phyloP scores from a whole-genome alignment of 2,888 invertebrate species.

The Dromius quadrimaculatus region DNA sequence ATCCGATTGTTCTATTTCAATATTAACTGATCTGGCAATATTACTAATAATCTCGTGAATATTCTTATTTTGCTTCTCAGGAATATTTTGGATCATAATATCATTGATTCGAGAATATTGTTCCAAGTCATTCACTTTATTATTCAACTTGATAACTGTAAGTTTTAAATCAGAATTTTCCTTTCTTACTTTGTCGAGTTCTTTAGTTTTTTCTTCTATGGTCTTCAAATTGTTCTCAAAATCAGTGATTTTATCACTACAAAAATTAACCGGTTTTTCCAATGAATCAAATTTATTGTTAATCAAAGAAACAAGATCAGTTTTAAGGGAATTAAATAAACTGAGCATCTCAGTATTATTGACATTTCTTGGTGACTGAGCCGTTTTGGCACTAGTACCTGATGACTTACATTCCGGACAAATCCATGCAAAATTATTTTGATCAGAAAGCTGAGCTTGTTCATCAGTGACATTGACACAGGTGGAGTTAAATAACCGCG shows the following conservation, averaged over 20 bases:
- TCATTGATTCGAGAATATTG: slow-evolving; percentile 7
- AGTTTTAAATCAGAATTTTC: not conserved
- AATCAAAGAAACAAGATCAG: not conserved
- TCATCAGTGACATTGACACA: not conserved
- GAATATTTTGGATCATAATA: not conserved
- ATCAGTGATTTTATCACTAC: slow-evolving; percentile 4
- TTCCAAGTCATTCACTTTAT: slow-evolving; percentile 7
- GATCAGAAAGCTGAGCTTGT: not conserved
- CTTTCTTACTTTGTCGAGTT: not conserved
- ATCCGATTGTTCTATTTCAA: not conserved
- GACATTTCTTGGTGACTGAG: not conserved
- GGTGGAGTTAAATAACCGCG: not conserved
- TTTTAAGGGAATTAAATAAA: not conserved
- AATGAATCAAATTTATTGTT: not conserved
- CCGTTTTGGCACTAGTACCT: not conserved
- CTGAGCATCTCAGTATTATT: not conserved
- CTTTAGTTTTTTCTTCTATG: not conserved
- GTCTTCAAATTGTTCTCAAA: not conserved
- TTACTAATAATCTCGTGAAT: not conserved
- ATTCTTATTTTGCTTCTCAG: not conserved
- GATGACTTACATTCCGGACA: not conserved
- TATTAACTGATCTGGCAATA: not conserved
- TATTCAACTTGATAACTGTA: not conserved
- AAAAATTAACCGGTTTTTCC: not conserved
- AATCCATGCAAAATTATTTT: not conserved